A percentile compares a stretch with the other conserved stretches of the same genome.
phyloP scores from a whole-genome alignment of 2,888 invertebrate species.

The Gastracanthus pulcherrimus region DNA sequence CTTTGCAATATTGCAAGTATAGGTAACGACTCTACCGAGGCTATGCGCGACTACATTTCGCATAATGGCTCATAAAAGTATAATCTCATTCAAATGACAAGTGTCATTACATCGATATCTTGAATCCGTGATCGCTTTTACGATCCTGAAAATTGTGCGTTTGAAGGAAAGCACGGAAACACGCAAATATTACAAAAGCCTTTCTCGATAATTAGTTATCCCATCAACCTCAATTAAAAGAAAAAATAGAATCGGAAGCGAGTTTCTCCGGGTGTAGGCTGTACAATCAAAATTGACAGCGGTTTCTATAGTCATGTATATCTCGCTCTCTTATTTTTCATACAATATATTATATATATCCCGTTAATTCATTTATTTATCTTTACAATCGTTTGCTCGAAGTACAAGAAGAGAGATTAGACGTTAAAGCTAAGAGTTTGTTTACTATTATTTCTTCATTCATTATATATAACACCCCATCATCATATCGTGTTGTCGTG shows the following conservation, averaged over 20 bases:
- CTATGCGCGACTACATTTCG: not conserved
- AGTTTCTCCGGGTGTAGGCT: not conserved
- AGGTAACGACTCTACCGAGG: not conserved
- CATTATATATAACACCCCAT: no score
- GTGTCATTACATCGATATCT: not conserved
- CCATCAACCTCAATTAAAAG: no score
- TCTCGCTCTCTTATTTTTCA: not conserved
- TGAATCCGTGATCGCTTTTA: no score
- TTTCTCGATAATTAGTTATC: no score
- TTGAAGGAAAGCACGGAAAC: not conserved
- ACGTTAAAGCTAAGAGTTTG: constrained; percentile 39
- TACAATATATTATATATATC: not conserved
- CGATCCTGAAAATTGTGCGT: not conserved
- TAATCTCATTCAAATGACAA: not conserved
- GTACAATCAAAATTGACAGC: constrained; percentile 12
- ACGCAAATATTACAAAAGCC: not conserved
- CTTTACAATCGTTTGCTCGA: constrained; percentile 22
- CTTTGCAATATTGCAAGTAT: no score
- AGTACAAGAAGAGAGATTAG: constrained; percentile 24
- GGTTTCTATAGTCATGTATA: not conserved
- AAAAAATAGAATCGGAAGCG: not conserved
- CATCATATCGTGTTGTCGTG: constrained; percentile 56
- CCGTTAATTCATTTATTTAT: not conserved
- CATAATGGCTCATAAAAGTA: not conserved
- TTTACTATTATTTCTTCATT: constrained; percentile 16